These are phyloP conservation scores for Drosophila trichaetosa DNA, from an alignment of 2,888 invertebrate species.

Conservation along the genomic window DNA sequence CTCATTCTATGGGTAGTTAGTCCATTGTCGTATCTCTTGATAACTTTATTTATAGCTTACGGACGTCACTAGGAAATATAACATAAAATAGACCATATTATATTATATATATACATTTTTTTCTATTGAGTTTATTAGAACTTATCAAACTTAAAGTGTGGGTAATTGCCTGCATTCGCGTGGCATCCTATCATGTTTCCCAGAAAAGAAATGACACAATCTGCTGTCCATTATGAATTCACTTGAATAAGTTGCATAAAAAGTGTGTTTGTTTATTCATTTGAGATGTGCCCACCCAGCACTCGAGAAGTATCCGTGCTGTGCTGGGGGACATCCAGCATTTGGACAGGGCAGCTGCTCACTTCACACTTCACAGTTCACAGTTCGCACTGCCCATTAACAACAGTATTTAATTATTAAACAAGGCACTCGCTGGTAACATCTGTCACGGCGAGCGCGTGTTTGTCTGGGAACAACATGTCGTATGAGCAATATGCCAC, in stretches of 20 bases:
- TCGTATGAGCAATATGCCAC: conserved; percentile 78
- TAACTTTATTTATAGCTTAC: background rate
- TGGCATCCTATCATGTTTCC: background rate
- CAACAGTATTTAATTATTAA: conserved; percentile 77
- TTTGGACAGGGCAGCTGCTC: conserved; percentile 17
- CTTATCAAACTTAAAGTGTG: background rate
- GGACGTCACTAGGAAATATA: no score
- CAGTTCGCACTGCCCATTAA: conserved; percentile 46
- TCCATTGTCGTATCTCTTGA: background rate
- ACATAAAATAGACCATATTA: no score
- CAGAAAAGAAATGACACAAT: background rate
- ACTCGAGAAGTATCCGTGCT: conserved; percentile 5
- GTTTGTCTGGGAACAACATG: conserved; percentile 51
- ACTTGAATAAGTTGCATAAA: background rate
- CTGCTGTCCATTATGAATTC: conserved; percentile 17
- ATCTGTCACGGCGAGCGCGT: conserved; percentile 20
- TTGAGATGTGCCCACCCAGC: background rate
- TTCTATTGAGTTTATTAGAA: background rate
- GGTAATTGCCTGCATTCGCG: background rate
- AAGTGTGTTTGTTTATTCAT: conserved; percentile 1
- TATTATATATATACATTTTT: background rate
- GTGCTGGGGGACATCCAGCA: conserved; percentile 13
- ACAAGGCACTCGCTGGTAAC: conserved; percentile 39
- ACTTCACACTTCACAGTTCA: conserved; percentile 25
- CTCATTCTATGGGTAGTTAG: background rate